These are phyloP conservation scores for Thaumatotibia leucotreta DNA, from an alignment of 1,140 invertebrate genomes.

Conservation along the genomic window DNA sequence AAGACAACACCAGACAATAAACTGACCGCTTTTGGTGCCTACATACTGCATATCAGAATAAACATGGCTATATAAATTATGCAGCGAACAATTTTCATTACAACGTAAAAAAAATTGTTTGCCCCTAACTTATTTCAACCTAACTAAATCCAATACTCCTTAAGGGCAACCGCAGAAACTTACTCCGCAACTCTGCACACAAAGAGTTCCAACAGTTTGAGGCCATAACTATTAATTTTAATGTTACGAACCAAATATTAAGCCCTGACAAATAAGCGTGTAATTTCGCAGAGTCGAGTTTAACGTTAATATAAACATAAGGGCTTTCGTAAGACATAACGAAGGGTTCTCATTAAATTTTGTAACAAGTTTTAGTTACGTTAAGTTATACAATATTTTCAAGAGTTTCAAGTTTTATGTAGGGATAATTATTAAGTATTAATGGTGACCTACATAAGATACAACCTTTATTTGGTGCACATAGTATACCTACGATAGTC, in stretches of 20 bases:
- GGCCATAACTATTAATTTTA: conserved; percentile 10
- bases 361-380: background rate
- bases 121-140: background rate
- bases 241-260: conserved; percentile 4
- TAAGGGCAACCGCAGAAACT: conserved; percentile 1
- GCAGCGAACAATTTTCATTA: no score
- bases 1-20: no score
- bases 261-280: conserved; percentile 6
- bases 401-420: background rate
- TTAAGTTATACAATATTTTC: no score
- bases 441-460: no score
- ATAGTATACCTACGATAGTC: no score
- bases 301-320: conserved; percentile 1
- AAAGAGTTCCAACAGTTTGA: conserved; percentile 6
- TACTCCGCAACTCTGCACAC: background rate
- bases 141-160: background rate
- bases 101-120: background rate
- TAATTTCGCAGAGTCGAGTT: background rate
- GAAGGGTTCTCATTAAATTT: background rate
- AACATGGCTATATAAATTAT: no score
- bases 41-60: no score
- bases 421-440: no score
- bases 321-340: background rate
- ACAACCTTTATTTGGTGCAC: no score
- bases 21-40: no score